Evolutionary conservation across 1,140 invertebrate species (phyloP), one percentile per base, ranked within the genome.

Genomic region (Diabrotica virgifera): DNA sequence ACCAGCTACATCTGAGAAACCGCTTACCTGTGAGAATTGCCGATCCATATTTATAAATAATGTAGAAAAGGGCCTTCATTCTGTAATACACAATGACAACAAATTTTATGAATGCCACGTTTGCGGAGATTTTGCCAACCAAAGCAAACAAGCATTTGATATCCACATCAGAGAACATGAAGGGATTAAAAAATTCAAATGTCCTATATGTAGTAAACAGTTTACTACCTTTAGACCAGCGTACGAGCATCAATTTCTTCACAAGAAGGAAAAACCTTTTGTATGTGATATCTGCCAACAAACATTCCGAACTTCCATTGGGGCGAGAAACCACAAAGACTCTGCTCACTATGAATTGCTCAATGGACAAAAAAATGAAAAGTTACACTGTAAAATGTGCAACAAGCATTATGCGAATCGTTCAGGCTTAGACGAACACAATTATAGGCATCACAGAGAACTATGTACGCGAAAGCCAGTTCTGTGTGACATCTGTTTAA

Each of bases 201-300:
- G 40, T 46, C 40, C 40, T n/a, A 46, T 46, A 46, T 46, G 40
- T n/a, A n/a, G 6, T 10, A 46, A 46, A 5, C 40, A 8, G 40
- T 46, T 46, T 46, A 8, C 2, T 10, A 46, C 40, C 6, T 46
- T 46, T 10, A 46, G n/a, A 46, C 8, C 8, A 46, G 40, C 40
- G 8, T n/a, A 46, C 36, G 56, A 37, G 14, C 56, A 58, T 58
- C 36, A 6, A n/a, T 12, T 36, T 9, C 6, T 8, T 11, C 56
- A 58, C 36, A 38, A 13, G n/a, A 36, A 12, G 5, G 36, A 58
- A 58, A 58, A 5, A 5, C n/a, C 24, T n/a, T 56, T 0, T 80
- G 80, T 65, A 65, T 80, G 67, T 9, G 35, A 58, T 58, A n/a
- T 58, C 10, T 58, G 56, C n/a, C 35, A 58, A 37, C 36, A 58